phyloP scores from a whole-genome alignment of 2,113 vertebrate genomes.

The Lethenteron reissneri region DNA sequence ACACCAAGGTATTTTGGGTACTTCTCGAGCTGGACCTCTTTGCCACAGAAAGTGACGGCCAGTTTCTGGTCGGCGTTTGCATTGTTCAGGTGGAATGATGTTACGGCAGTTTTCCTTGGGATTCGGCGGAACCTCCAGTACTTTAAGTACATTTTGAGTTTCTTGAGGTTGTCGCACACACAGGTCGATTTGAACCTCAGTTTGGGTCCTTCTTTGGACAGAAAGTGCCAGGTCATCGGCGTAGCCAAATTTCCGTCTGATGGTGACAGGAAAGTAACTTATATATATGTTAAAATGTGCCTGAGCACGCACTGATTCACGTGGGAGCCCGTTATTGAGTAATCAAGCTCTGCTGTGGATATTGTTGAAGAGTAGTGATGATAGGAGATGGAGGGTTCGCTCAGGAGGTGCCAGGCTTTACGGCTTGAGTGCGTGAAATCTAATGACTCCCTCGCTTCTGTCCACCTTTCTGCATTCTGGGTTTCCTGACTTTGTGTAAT shows the following conservation, averaged over 20 bases:
- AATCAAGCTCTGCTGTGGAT: background rate
- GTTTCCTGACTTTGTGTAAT: too few relatives aligned
- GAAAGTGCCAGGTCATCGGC: background rate
- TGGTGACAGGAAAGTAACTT: background rate
- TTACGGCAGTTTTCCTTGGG: background rate
- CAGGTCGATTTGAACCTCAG: background rate
- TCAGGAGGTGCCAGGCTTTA: too few relatives aligned
- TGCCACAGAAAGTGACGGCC: background rate
- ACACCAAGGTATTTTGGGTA: background rate
- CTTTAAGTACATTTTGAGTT: background rate
- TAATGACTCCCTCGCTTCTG: too few relatives aligned
- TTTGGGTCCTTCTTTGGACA: background rate
- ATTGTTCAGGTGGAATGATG: conserved; percentile 2
- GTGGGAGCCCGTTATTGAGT: background rate
- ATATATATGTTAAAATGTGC: background rate
- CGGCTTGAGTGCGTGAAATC: too few relatives aligned
- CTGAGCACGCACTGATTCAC: background rate
- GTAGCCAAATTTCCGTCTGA: background rate
- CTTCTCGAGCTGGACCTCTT: background rate
- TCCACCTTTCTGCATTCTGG: too few relatives aligned
- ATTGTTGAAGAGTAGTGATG: background rate
- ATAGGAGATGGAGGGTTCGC: background rate
- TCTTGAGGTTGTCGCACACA: background rate
- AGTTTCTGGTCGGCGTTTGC: background rate
- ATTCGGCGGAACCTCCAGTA: background rate